Base-by-base conservation (phyloP, 2,113 vertebrate genomes). In the Falcunculus frontatus region DNA sequence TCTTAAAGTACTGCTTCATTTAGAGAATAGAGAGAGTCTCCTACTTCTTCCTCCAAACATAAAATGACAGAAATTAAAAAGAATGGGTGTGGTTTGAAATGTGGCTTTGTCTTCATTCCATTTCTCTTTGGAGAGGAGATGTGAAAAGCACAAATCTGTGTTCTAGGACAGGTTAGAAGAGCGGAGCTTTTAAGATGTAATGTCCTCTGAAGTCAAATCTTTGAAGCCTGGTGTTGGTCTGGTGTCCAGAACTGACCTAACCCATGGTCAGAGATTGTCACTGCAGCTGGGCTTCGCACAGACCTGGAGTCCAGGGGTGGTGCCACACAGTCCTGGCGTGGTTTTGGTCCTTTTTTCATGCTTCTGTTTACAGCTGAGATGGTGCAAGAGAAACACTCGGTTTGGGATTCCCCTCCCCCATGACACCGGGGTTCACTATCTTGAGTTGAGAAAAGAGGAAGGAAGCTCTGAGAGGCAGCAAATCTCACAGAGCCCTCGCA, bases 381-480 rank as follows among this genome's bases (percentile, higher is more conserved):
- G 33, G 1, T 17, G 39, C 41, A 41, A 18, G 18, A 44, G 64
- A 32, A 94, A 83, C 60, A 78, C 60, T 56, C 78, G 4, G 10
- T 10, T 6, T 22, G 87, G 68, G 59, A 76, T 87, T 95, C 92
- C 96, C 96, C 93, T 91, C 97, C 96, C 96, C 96, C 96, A 76
- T 19, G 60, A 47, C 80, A 80, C 57, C 39, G 13, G 63, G 73
- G 75, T 55, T 49, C 26, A 11, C 5, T 25, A 20, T 91, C 84
- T 86, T 0, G 32, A 27, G 85, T 23, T 75, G 80, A 85, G 94
- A 94, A 98, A 98, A 98, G 98, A 98, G 98, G 98, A 98, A 98
- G 98, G 98, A 98, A 98, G 97, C 97, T 77, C 79, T 2, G 47
- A 76, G 27, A 68, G n/a, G 70, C 93, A 27, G 92, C 95, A 59